A percentile compares a stretch with the other conserved stretches of the same genome.
Conservation (phyloP, 2,113 vertebrate genomes). For the Phrynosoma platyrhinos region DNA sequence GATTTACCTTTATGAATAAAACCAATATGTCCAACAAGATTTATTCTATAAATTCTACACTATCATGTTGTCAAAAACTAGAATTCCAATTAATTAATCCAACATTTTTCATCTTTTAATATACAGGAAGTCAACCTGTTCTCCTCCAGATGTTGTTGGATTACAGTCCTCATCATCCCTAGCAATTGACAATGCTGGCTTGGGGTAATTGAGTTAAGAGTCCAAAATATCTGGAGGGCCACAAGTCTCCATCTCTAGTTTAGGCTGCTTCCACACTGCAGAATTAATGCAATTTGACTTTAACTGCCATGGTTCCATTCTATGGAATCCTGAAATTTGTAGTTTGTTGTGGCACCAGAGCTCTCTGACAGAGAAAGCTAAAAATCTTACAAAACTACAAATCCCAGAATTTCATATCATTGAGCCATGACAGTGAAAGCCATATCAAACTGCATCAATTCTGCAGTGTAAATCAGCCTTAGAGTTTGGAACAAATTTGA, state of each 20-base stretch:
- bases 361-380: too few species aligned
- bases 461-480: not conserved
- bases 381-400: too few species aligned
- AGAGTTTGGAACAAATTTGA: not conserved
- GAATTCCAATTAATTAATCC: not conserved
- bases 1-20: not conserved
- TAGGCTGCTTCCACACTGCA: too few species aligned
- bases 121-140: not conserved
- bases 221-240: not conserved
- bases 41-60: not conserved
- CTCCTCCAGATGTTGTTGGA: not conserved
- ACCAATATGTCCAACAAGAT: too few species aligned
- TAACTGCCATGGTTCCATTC: too few species aligned
- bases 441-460: too few species aligned
- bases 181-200: not conserved
- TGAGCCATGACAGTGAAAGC: too few species aligned
- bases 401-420: too few species aligned
- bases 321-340: too few species aligned
- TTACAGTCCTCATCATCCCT: not conserved
- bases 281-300: too few species aligned
- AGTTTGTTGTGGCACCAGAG: too few species aligned
- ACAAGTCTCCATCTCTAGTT: too few species aligned
- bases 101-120: not conserved
- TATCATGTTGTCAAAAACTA: not conserved
- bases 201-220: not conserved